These are phyloP conservation scores for Zaprionus taronus DNA, from an alignment of 1,140 invertebrate genomes.

Conservation along the genomic window DNA sequence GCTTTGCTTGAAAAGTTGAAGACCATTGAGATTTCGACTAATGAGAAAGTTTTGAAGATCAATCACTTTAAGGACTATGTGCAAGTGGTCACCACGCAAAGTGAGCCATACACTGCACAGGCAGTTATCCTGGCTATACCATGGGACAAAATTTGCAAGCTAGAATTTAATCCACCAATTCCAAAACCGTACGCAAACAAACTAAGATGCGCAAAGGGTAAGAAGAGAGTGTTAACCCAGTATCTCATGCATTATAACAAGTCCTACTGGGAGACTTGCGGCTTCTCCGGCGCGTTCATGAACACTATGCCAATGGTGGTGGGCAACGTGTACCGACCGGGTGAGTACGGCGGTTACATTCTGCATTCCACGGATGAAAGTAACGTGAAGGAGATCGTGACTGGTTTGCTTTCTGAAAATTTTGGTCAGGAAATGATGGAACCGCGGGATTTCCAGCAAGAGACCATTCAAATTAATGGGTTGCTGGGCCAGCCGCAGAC, in stretches of 20 bases:
- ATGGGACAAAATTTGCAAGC: slow-evolving; percentile 59
- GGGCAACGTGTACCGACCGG: slow-evolving; percentile 36
- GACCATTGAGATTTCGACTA: slow-evolving; percentile 26
- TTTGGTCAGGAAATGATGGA: slow-evolving; percentile 67
- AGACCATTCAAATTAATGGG: slow-evolving; percentile 47
- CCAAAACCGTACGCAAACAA: slow-evolving; percentile 29
- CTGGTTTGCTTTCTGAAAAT: slow-evolving; percentile 41
- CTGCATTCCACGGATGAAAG: slow-evolving; percentile 51
- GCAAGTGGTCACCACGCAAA: slow-evolving; percentile 47
- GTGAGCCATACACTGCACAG: slow-evolving; percentile 45
- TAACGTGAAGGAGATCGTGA: slow-evolving; percentile 29
- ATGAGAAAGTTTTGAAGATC: slow-evolving; percentile 35
- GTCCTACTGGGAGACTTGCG: slow-evolving; percentile 53
- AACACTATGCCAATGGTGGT: slow-evolving; percentile 55
- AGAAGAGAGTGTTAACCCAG: slow-evolving; percentile 47
- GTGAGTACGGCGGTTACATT: slow-evolving; percentile 51
- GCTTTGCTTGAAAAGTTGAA: slow-evolving; percentile 47
- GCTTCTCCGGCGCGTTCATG: slow-evolving; percentile 70
- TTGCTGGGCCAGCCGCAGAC: slow-evolving; percentile 42
- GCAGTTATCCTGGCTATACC: slow-evolving; percentile 72
- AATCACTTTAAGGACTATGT: slow-evolving; percentile 72
- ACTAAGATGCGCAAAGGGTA: background rate
- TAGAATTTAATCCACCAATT: slow-evolving; percentile 58
- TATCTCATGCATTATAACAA: slow-evolving; percentile 59
- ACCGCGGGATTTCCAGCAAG: slow-evolving; percentile 42